Base-by-base conservation (phyloP, 2,113 vertebrate genomes). In the Callipepla squamata region DNA sequence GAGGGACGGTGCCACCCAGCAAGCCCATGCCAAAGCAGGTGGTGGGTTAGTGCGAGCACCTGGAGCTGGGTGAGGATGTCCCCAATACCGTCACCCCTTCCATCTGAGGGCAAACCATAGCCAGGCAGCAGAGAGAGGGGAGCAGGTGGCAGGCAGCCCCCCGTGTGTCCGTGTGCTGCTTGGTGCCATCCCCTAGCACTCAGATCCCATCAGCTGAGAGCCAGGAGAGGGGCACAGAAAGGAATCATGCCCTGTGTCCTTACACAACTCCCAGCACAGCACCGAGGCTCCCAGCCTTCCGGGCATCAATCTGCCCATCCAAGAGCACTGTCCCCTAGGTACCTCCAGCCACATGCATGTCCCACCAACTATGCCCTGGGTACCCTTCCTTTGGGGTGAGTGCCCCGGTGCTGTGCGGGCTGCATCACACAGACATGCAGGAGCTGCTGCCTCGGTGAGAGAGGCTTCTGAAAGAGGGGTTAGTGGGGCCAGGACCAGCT, bases 11-110 rank as follows among this genome's bases (percentile, higher is more conserved):
- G 88, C 93, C 76, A 90, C 85, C 76, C 30, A 6, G 76, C 80
- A 94, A 96, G 96, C 88, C 5, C 65, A 94, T 85, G 96, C 94
- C 87, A 93, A 96, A 96, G 96, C 96, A 88, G 47, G 42, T 75
- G 0, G 5, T 75, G 85, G 91, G 90, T 96, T 96, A 96, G 95
- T 96, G 93, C 95, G 92, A 93, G 93, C 90, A 92, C 90, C 85
- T 73, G 73, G 85, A 32, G 34, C 25, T 80, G 76, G 87, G 88
- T 74, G 65, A 88, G 50, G 47, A 85, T 18, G 55, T 70, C 61
- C 82, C 55, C 1, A 1, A 21, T 73, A 50, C 65, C 12, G 25
- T 55, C 67, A 72, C 20, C 70, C 58, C 63, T 45, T 92, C 78
- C 59, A 28, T 32, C 7, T 2, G 70, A 38, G 63, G 65, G 7